A percentile compares a stretch with the other conserved stretches of the same genome.
These are phyloP conservation scores for Pelochelys cantorii DNA, from an alignment of 2,797 vertebrate genomes.

Conservation along the genomic window DNA sequence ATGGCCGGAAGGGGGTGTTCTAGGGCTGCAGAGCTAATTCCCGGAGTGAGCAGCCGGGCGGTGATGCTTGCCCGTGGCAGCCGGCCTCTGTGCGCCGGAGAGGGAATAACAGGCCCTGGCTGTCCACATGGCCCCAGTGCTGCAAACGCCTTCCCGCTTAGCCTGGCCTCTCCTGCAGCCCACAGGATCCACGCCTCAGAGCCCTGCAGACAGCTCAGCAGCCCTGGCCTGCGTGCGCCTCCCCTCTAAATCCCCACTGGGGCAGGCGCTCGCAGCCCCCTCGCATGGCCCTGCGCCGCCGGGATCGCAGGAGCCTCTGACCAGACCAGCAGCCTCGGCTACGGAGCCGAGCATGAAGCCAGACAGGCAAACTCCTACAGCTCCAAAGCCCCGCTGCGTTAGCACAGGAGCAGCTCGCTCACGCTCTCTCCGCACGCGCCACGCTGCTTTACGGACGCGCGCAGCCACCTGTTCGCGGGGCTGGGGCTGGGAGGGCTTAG, in stretches of 20 bases:
- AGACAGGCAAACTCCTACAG: conserved; percentile 9
- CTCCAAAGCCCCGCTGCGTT: not conserved
- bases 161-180: conserved; percentile 52
- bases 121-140: not conserved
- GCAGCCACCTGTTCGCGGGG: not conserved
- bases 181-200: conserved; percentile 51
- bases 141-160: conserved; percentile 52
- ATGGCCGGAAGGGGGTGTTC: too few species aligned
- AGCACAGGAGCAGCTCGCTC: accelerated
- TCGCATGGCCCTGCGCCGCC: too few species aligned
- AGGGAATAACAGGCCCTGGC: too few species aligned
- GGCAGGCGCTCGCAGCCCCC: too few species aligned
- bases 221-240: conserved; percentile 34
- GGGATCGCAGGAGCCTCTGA: too few species aligned
- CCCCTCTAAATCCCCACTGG: conserved; percentile 25
- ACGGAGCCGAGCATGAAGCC: not conserved
- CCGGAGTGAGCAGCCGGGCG: too few species aligned
- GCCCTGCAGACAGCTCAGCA: conserved; percentile 31
- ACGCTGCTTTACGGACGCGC: too few species aligned
- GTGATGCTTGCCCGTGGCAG: too few species aligned
- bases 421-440: not conserved
- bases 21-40: too few species aligned
- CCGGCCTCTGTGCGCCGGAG: too few species aligned
- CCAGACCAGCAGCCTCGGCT: not conserved
- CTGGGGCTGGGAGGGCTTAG: not conserved